Base-by-base conservation (phyloP, 1,140 invertebrate species). In the Lepidotrigona ventralis region DNA sequence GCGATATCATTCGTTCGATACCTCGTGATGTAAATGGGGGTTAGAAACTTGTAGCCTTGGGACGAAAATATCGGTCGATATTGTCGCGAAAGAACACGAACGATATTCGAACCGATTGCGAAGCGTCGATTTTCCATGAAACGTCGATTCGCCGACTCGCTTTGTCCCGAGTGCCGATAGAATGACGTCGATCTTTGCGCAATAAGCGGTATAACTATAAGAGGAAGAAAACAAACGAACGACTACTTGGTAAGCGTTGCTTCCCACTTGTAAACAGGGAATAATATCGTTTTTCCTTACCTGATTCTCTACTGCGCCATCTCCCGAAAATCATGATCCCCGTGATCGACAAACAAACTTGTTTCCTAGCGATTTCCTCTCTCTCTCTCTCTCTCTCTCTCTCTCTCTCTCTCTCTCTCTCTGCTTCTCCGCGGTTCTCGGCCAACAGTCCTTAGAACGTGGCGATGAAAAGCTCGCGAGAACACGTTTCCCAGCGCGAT, bases 201-300 rank as follows among this genome's bases (percentile, higher is more conserved):
- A 23, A 14, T 17, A 53, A 6, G 23, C 8, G 8, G 0, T 46
- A 46, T 11, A 3, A 53, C 4, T 19, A n/a, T n/a, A 12, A 58
- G 9, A 21, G 29, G 1, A 29, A 2, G 8, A 17, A 26, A 46
- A 51, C 2, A 29, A 77, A 64, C 54, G 8, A 2, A n/a, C 46
- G 23, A 23, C 33, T 56, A 39, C 8, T n/a, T 6, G 17, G 1
- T 23, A 46, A 46, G 0, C 8, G 39, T 46, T 2, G 23, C 58
- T 33, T 33, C 33, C 33, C 33, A 33, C 33, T 33, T 33, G 33
- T 33, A 33, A 33, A 33, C 33, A 3, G 33, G 33, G 33, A 33
- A 33, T n/a, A n/a, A n/a, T n/a, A n/a, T 33, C 33, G 33, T 33
- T 33, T 56, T 33, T 17, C 56, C 86, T 81, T 54, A 88, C 86